phyloP scores from a whole-genome alignment of 2,797 vertebrate species.

The Rhinella marina region DNA sequence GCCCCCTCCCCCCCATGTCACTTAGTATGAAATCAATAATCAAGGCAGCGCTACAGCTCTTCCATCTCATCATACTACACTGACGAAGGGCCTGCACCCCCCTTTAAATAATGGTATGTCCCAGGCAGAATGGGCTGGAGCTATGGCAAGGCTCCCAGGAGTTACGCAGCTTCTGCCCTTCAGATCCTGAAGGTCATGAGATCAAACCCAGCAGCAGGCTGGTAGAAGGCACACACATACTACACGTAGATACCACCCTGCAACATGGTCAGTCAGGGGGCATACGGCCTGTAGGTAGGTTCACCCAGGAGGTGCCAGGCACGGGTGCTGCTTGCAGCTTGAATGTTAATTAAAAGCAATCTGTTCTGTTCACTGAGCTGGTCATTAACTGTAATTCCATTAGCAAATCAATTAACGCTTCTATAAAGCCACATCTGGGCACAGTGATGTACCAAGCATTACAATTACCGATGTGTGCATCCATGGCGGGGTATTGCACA shows the following conservation, averaged over 20 bases:
- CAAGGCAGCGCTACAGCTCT: background rate
- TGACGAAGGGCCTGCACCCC: constrained; percentile 22
- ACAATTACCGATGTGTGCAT: background rate
- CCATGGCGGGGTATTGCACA: background rate
- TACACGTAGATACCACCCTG: background rate
- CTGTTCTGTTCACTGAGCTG: background rate
- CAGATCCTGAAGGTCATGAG: constrained; percentile 60
- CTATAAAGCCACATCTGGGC: background rate
- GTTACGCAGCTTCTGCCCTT: constrained; percentile 62
- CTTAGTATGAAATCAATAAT: background rate
- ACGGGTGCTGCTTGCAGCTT: background rate
- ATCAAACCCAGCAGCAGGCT: constrained; percentile 34
- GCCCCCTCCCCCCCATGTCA: background rate
- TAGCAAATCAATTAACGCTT: constrained; percentile 13
- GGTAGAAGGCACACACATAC: constrained; percentile 12
- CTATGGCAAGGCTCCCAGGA: constrained; percentile 60
- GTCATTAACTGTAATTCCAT: background rate
- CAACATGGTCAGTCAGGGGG: background rate
- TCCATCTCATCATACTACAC: constrained; percentile 17
- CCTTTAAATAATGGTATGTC: constrained; percentile 48
- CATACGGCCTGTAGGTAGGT: background rate
- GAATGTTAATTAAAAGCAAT: constrained; percentile 10
- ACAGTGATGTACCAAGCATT: background rate
- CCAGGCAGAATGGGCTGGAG: constrained; percentile 52
- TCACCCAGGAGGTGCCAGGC: background rate